Evolutionary conservation across 2,113 vertebrate genomes (phyloP), one percentile per base, ranked within the genome.

Genomic region (Bubo blakistoni): DNA sequence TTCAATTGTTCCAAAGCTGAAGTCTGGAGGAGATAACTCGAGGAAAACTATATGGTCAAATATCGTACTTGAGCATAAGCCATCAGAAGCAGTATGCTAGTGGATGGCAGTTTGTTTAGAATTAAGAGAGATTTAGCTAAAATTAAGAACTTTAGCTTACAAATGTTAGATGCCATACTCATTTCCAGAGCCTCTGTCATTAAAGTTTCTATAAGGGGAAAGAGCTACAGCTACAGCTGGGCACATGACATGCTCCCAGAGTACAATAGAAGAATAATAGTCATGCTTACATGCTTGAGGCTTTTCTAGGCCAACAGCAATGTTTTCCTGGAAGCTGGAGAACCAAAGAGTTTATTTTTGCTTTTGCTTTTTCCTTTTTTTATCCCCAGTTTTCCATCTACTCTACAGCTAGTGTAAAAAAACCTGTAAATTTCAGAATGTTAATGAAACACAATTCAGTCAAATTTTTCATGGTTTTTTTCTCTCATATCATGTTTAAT

Each of bases 271-370:
- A 61, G 15, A 87, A 44, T 40, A 92, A 65, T 10, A 10, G 20
- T 51, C 55, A 42, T 1, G 2, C 34, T 78, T 71, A 30, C 0
- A 0, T 42, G 16, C 42, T 76, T 81, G 80, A 81, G 57, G 42
- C 6, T 87, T 86, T 86, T 79, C 51, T 74, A 70, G 34, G 73
- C 52, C 78, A 71, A 71, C 38, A 85, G 32, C 7, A 89, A 36
- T 13, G 20, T 2, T 95, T 81, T 86, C 49, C 22, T 57, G 36
- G 61, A 95, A 85, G 46, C 8, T 76, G 32, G 8, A 44, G 32
- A 85, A 88, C 26, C 8, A 21, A 32, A 66, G 16, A 29, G 20
- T 47, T 89, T 66, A 14, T 58, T 92, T 81, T 47, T 47, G 19
- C 46, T 47, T 47, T 47, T 47, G 18, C 46, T 47, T 47, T 47